phyloP scores from a whole-genome alignment of 2,113 vertebrate species.

The Malurus cyaneus region DNA sequence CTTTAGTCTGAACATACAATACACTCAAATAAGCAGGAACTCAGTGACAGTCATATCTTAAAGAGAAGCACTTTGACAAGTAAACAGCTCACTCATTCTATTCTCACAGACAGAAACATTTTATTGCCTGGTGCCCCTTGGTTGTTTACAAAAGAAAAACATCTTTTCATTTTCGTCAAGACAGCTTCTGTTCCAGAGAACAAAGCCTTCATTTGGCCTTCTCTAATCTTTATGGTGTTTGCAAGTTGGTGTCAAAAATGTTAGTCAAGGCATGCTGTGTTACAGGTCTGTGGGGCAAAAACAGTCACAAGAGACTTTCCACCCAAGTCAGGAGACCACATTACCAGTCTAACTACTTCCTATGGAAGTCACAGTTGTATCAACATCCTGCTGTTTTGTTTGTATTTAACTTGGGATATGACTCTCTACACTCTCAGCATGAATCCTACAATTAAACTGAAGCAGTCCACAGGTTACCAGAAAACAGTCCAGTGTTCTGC shows the following conservation, averaged over 20 bases:
- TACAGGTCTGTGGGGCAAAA: slow-evolving; percentile 63
- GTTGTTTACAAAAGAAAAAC: slow-evolving; percentile 40
- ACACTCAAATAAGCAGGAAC: background rate
- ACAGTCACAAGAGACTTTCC: slow-evolving; percentile 62
- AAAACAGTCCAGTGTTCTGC: slow-evolving; percentile 17
- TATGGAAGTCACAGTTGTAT: slow-evolving; percentile 75
- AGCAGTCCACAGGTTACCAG: slow-evolving; percentile 59
- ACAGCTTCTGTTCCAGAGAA: slow-evolving; percentile 62
- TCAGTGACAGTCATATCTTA: background rate
- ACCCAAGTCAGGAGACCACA: slow-evolving; percentile 63
- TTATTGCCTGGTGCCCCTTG: slow-evolving; percentile 50
- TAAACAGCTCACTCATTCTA: slow-evolving; percentile 6
- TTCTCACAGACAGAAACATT: slow-evolving; percentile 40
- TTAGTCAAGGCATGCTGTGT: slow-evolving; percentile 70
- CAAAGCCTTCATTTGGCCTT: slow-evolving; percentile 71
- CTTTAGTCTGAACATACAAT: background rate
- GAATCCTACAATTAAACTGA: slow-evolving; percentile 69
- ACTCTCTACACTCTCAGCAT: slow-evolving; percentile 70
- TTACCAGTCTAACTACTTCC: slow-evolving; percentile 75
- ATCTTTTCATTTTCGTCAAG: slow-evolving; percentile 58
- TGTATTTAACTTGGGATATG: slow-evolving; percentile 75
- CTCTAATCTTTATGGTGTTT: slow-evolving; percentile 71
- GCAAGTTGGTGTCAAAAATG: slow-evolving; percentile 76
- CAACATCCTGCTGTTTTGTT: slow-evolving; percentile 79
- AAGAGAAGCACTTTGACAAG: background rate